Base-by-base conservation (phyloP, 2,113 vertebrate genomes). In the Typhlomys cinereus region DNA sequence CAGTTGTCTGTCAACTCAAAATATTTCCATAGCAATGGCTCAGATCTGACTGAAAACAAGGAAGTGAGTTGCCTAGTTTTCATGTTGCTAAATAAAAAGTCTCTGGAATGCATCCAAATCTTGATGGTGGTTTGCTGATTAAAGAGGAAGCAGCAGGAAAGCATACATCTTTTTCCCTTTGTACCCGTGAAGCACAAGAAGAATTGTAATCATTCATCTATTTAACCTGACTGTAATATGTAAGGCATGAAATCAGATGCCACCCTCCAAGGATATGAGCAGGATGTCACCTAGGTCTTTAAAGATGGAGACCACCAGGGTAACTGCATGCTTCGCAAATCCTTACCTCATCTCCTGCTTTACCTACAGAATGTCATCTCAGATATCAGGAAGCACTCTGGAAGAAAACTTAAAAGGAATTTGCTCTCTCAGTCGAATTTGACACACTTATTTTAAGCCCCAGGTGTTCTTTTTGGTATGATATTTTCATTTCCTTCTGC, bases 401-500 rank as follows among this genome's bases (percentile, higher is more conserved):
- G 41, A 62, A 85, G 39, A 39, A 81, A 93, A 73, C n/a, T 2
- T 20, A 36, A 81, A 88, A 87, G 59, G 31, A 82, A 67, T 64
- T 78, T 31, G 27, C 79, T 89, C 67, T 90, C 70, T 69, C 89
- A 89, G 17, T 48, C 86, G n/a, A 67, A 78, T 21, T 62, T 89
- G 90, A 41, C n/a, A 84, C 31, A 31, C 39, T 95, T 96, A 66
- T 83, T 83, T 94, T 85, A 83, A 94, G 85, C 92, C 44, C 82
- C 83, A 54, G 69, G 70, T 84, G 66, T 71, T 91, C 84, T 95
- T 59, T 96, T 81, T 78, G 80, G 88, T 76, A 46, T 91, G 86
- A 91, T 91, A 95, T n/a, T n/a, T 93, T 92, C 88, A 88, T 95
- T 96, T 88, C 75, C 71, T 39, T 93, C n/a, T 76, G 57, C 90